Conservation (phyloP, 2,888 invertebrate species). For the Protophormia terraenovae region DNA sequence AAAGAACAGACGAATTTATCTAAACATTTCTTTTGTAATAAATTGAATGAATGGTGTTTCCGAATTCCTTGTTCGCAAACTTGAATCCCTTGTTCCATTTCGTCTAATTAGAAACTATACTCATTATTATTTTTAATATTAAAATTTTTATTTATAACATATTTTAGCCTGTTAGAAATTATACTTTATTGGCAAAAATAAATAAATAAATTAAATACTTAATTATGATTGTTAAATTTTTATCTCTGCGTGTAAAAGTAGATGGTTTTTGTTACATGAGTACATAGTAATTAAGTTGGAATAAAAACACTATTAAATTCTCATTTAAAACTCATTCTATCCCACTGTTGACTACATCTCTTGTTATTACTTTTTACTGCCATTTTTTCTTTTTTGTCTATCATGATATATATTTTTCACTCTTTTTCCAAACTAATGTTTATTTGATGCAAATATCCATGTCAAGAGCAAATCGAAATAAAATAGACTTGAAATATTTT, state of each 20-base stretch:
- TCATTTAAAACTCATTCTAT: conserved; percentile 33
- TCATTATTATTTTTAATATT: too few relatives aligned
- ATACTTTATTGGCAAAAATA: too few relatives aligned
- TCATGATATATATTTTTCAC: conserved; percentile 17
- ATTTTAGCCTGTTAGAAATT: too few relatives aligned
- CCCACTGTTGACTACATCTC: conserved; percentile 13
- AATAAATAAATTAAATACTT: too few relatives aligned
- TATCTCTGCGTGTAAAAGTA: background rate
- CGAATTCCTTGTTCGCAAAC: too few relatives aligned
- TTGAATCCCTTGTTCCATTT: too few relatives aligned
- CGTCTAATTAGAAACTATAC: too few relatives aligned
- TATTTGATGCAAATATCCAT: conserved; percentile 65
- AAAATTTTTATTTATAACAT: too few relatives aligned
- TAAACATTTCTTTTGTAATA: too few relatives aligned
- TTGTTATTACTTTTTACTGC: background rate
- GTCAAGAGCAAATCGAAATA: conserved; percentile 64
- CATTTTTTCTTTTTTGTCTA: background rate
- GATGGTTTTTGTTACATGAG: too few relatives aligned
- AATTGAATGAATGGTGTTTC: too few relatives aligned
- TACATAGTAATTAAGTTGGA: background rate
- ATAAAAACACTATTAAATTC: conserved; percentile 19
- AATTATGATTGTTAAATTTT: background rate
- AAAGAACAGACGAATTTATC: too few relatives aligned
- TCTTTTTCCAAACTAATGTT: conserved; percentile 53
- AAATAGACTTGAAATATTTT: conserved; percentile 59